Evolutionary conservation across 2,797 vertebrate genomes (phyloP).

Genomic region (Clarias pachynema): DNA sequence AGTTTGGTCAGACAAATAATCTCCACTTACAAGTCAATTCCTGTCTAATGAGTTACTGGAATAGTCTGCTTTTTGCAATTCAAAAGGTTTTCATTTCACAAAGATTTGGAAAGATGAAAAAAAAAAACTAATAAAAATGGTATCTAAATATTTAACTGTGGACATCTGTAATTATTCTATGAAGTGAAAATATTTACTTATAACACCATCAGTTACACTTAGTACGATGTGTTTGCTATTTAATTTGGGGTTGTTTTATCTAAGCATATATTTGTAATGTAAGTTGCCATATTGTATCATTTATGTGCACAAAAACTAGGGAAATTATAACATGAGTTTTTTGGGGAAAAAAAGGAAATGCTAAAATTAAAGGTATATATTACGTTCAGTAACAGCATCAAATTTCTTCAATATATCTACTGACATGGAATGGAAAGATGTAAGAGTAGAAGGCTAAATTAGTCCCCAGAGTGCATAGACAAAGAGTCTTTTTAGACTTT

Average conservation of each 20-base stretch:
- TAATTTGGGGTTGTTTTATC: conserved; percentile 36
- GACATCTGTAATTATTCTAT: neutral
- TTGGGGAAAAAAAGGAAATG: neutral
- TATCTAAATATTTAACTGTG: neutral
- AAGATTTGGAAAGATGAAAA: conserved; percentile 26
- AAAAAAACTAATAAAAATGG: neutral
- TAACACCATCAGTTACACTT: neutral
- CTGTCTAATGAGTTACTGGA: conserved; percentile 48
- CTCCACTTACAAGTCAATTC: conserved; percentile 48
- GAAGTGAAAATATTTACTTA: neutral
- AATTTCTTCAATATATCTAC: conserved; percentile 68
- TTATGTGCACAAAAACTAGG: conserved; percentile 18
- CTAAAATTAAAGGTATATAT: conserved; percentile 32
- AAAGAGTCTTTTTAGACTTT: conserved; percentile 79
- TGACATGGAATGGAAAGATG: conserved; percentile 78
- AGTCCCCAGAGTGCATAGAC: conserved; percentile 77
- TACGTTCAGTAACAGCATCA: conserved; percentile 57
- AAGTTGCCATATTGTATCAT: conserved; percentile 13
- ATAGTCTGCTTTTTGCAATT: conserved; percentile 19
- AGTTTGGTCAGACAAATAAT: conserved; percentile 46
- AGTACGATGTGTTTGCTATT: conserved; percentile 18
- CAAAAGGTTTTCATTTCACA: neutral
- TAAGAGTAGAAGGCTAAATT: conserved; percentile 78
- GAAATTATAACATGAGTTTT: neutral
- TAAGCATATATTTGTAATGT: conserved; percentile 27